Conservation (phyloP, 1,140 invertebrate genomes). For the Spodoptera litura region DNA sequence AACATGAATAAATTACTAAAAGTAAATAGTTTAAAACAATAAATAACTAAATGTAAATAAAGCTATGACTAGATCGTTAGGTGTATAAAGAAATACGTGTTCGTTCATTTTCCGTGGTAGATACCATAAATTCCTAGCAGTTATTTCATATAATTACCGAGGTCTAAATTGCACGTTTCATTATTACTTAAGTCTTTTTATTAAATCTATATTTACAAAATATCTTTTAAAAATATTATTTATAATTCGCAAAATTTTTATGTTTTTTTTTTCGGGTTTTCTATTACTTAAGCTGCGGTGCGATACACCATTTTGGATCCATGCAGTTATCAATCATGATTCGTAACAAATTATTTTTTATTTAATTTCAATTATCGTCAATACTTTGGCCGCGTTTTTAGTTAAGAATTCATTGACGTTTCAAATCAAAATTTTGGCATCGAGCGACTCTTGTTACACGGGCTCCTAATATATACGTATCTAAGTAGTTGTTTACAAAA, state of each 20-base stretch:
- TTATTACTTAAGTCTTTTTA: constrained; percentile 57
- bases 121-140: constrained; percentile 72
- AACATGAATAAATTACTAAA: constrained; percentile 17
- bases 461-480: constrained; percentile 7
- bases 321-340: constrained; percentile 48
- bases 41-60: constrained; percentile 48
- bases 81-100: constrained; percentile 25
- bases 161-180: constrained; percentile 81
- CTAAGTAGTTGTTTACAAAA: neutral
- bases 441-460: neutral
- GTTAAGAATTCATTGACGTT: constrained; percentile 15
- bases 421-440: constrained; percentile 40
- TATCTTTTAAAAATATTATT: constrained; percentile 84
- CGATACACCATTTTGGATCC: constrained; percentile 55
- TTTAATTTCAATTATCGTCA: constrained; percentile 12
- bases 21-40: constrained; percentile 14
- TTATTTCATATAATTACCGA: constrained; percentile 70
- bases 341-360: neutral
- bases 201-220: constrained; percentile 82
- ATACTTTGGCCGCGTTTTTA: constrained; percentile 30
- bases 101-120: constrained; percentile 57
- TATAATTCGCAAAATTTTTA: constrained; percentile 74
- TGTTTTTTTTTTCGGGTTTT: constrained; percentile 56
- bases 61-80: constrained; percentile 58
- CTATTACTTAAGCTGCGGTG: constrained; percentile 56